Base-by-base conservation (phyloP, 2,113 vertebrate genomes). In the Sialia sialis region DNA sequence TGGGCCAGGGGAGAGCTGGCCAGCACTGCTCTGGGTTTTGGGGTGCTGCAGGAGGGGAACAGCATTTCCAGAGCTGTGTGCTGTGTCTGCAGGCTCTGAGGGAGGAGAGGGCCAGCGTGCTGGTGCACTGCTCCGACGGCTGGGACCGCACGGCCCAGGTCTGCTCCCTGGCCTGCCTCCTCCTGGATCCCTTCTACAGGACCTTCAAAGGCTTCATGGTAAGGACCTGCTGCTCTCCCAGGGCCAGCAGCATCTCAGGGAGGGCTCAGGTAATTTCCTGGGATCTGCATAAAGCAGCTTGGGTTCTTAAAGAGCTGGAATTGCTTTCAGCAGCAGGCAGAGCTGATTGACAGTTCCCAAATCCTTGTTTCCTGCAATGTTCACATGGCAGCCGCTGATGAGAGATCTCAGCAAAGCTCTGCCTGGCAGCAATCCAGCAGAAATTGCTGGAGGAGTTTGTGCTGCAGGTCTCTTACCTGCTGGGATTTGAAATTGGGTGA, bases 131-230 rank as follows among this genome's bases (percentile, higher is more conserved):
- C 94, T 98, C 98, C 2, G 98, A 98, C 5, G 98, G 98, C 10
- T 98, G 98, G 98, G 98, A 98, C 48, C 97, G 98, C 66, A 98
- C 98, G 0, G 98, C 98, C 2, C 98, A 98, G 90, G 98, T 98
- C 38, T 99, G 98, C 94, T 98, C 98, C 25, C 63, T 98, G 73
- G 98, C 98, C 13, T 89, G 97, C 62, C 95, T 98, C 56, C 97
- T 98, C 32, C 69, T 99, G 52, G 98, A 98, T 78, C 98, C 98
- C 1, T 98, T 98, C 90, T 98, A 98, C 87, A 97, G 98, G 79
- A 98, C 98, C 22, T 97, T 98, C 32, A 98, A 98, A 91, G 98
- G 98, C 94, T 97, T 99, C 70, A 98, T 98, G 98, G 98, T 98
- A 97, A 97, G 97, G 68, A 39, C n/a, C 23, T 0, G 0, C n/a